Evolutionary conservation across 2,888 invertebrate genomes (phyloP).

Genomic region (Aporophyla nigra): DNA sequence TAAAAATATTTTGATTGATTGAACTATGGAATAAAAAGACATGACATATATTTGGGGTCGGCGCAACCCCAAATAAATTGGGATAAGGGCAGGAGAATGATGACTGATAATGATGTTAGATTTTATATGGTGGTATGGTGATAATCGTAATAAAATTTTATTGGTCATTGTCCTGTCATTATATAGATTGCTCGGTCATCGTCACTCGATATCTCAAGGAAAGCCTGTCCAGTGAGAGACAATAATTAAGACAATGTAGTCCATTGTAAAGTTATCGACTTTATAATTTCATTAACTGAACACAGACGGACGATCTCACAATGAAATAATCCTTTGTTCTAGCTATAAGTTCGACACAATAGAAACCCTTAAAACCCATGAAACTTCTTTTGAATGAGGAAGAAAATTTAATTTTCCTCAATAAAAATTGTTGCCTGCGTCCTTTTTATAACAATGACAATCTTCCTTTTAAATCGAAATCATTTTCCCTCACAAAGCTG

Average conservation of each 20-base stretch:
- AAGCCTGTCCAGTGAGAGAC: not conserved
- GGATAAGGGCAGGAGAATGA: too few species aligned
- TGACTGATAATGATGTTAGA: too few species aligned
- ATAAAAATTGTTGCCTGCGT: not conserved
- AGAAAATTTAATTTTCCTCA: conserved; percentile 5
- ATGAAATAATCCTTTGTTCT: not conserved
- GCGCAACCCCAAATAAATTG: too few species aligned
- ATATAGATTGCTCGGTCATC: conserved; percentile 8
- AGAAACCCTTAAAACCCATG: not conserved
- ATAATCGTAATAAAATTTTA: not conserved
- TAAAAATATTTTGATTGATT: too few species aligned
- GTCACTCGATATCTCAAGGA: not conserved
- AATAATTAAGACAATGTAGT: not conserved
- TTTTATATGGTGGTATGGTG: too few species aligned
- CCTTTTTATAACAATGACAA: conserved; percentile 29
- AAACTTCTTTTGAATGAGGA: conserved; percentile 2
- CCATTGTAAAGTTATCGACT: not conserved
- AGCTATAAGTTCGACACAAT: not conserved
- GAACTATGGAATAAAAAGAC: too few species aligned
- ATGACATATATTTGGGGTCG: too few species aligned
- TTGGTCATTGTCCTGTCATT: not conserved
- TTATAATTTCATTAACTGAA: not conserved
- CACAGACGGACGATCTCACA: not conserved
- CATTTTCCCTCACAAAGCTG: not conserved
- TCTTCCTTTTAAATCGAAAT: not conserved